Evolutionary conservation across 2,113 vertebrate genomes (phyloP).

Genomic region (Castor canadensis): DNA sequence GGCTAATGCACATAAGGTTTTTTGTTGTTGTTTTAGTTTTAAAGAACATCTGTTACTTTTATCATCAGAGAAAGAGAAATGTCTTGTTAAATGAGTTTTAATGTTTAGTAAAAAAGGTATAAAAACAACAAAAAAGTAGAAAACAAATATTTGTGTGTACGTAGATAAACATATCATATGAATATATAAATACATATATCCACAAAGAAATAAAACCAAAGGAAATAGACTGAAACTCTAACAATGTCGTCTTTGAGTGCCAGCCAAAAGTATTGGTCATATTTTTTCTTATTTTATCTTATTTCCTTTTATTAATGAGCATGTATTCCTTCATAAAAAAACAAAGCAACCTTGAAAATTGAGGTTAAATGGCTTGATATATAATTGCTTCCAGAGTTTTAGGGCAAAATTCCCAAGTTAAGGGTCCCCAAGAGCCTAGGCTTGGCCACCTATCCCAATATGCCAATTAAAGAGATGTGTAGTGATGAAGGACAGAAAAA

Average conservation of each 20-base stretch:
- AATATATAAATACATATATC: neutral
- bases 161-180: neutral
- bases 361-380: neutral
- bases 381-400: neutral
- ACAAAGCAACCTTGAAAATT: neutral
- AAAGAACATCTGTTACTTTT: neutral
- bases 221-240: neutral
- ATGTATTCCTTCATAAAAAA: neutral
- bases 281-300: neutral
- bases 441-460: no score
- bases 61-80: neutral
- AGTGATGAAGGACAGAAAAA: no score
- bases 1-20: no score
- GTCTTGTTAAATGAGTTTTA: neutral
- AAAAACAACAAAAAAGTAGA: neutral
- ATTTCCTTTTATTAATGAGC: neutral
- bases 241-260: neutral
- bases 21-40: neutral
- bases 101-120: neutral
- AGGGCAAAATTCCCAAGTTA: no score
- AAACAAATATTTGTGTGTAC: neutral
- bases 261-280: neutral
- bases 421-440: no score
- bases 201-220: neutral
- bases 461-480: no score